Conservation (phyloP, 2,113 vertebrate species). For the Tor tambroides region DNA sequence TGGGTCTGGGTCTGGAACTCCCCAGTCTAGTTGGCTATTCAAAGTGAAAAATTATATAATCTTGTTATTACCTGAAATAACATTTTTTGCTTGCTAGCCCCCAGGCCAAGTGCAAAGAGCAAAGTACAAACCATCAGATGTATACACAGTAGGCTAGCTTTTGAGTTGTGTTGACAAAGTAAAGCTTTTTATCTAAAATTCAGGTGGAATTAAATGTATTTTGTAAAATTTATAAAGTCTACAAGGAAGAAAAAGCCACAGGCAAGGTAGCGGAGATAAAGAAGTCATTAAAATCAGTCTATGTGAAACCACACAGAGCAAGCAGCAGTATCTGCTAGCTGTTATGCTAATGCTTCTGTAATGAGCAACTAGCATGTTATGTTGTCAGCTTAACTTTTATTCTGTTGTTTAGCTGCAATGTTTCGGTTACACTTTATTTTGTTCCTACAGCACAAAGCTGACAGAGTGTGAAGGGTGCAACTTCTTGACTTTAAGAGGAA, state of each 20-base stretch:
- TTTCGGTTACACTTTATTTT: background rate
- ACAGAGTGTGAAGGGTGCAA: background rate
- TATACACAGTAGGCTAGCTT: background rate
- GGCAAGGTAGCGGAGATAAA: background rate
- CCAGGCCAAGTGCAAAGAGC: slow-evolving; percentile 24
- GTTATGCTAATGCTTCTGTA: background rate
- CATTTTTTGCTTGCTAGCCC: slow-evolving; percentile 1
- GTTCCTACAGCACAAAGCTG: background rate
- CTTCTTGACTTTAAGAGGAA: background rate
- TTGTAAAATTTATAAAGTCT: slow-evolving; percentile 1
- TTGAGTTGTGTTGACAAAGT: background rate
- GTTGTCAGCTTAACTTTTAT: background rate
- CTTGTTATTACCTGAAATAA: slow-evolving; percentile 7
- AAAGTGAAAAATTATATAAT: background rate
- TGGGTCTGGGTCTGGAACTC: slow-evolving; percentile 10
- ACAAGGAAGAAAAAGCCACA: slow-evolving; percentile 6
- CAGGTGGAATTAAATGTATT: background rate
- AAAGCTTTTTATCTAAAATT: slow-evolving; percentile 23
- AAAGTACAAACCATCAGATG: background rate
- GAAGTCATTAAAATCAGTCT: slow-evolving; percentile 22
- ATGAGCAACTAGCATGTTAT: background rate
- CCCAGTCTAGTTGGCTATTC: slow-evolving; percentile 29
- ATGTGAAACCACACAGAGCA: background rate
- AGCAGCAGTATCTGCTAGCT: slow-evolving; percentile 9
- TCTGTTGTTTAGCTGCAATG: background rate